Evolutionary conservation across 2,113 vertebrate genomes (phyloP), one percentile per base, ranked within the genome.

Genomic region (Protobothrops mucrosquamatus): DNA sequence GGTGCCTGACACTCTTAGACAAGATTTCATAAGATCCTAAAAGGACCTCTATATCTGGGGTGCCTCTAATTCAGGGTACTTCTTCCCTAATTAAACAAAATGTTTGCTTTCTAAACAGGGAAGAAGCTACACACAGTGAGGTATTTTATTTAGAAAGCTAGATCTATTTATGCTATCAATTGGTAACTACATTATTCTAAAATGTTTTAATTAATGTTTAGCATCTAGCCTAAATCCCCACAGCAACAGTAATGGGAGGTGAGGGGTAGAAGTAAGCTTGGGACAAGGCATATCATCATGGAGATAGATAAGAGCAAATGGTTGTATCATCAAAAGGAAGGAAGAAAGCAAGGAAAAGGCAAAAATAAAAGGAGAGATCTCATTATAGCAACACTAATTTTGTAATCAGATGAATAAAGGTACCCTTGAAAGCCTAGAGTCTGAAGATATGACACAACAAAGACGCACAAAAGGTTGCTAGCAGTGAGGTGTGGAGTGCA

Each of bases 321-420:
- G 98, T 98, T 98, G 96, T 94, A 97, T 98, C 97, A 98, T 98
- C 98, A 99, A 98, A 98, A 98, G 98, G 95, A 94, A 98, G 97
- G 96, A 97, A 91, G 95, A 93, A 96, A 95, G 94, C 95, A 87
- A 87, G 54, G 96, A 97, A 97, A 97, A 97, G 98, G 96, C 96
- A 95, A 97, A 98, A 98, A 99, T 99, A 98, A 99, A 99, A 98
- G 98, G 98, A 94, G 95, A 97, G 97, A 97, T 98, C 97, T 98
- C 98, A 98, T 98, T 98, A 98, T 98, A 97, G 97, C 98, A 98
- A 98, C 98, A 98, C 98, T 98, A 98, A 99, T 99, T 99, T 98
- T 98, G 98, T 98, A 98, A 98, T 98, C 98, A 98, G 96, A 93
- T 96, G 96, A 97, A 98, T 97, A 97, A 97, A 97, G 95, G 92